Percentiles rank a stretch among this genome's conserved stretches.
These are phyloP conservation scores for Calypte anna DNA, from an alignment of 2,113 vertebrate species.

Conservation along the genomic window DNA sequence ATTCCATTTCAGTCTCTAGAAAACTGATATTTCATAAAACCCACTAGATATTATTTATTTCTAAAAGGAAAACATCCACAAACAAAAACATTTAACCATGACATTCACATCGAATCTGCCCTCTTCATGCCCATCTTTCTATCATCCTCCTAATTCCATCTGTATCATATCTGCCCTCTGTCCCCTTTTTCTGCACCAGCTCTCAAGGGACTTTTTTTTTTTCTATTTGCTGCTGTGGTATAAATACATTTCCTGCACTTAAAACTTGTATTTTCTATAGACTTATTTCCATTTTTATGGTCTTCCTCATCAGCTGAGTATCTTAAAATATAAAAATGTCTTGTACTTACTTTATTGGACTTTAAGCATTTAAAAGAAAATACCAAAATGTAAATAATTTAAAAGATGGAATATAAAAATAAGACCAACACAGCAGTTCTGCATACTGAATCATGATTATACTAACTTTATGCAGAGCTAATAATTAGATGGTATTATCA, in stretches of 20 bases:
- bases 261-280: background rate
- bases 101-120: background rate
- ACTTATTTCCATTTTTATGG: background rate
- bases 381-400: background rate
- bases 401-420: background rate
- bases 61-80: background rate
- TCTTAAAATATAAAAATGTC: background rate
- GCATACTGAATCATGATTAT: background rate
- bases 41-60: background rate
- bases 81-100: background rate
- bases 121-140: background rate
- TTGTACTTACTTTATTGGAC: background rate
- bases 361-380: background rate
- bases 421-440: background rate
- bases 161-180: rapidly evolving
- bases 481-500: background rate
- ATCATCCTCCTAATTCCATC: background rate
- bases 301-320: background rate
- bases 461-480: background rate
- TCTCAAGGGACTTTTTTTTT: background rate
- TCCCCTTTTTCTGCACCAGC: background rate
- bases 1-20: background rate
- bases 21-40: background rate
- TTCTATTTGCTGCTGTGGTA: background rate
- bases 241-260: background rate